A percentile compares a stretch with the other conserved stretches of the same genome.
These are phyloP conservation scores for Seira sanloemensis DNA, from an alignment of 2,888 invertebrate species.

Conservation along the genomic window DNA sequence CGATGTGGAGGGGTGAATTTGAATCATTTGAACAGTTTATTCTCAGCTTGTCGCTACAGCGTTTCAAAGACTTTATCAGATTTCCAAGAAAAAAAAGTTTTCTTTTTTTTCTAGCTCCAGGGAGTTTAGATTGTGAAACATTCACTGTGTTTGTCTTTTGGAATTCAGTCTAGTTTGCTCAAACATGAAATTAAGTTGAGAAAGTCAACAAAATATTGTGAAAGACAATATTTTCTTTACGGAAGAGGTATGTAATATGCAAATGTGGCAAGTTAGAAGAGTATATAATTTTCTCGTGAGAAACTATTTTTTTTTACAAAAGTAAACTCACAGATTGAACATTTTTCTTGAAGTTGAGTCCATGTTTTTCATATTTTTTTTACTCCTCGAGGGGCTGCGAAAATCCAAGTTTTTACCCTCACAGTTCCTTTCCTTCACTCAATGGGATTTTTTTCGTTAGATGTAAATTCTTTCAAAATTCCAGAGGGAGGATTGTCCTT, in stretches of 20 bases:
- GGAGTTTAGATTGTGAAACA: not conserved
- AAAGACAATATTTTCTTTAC: not conserved
- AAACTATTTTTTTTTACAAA: not conserved
- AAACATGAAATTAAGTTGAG: not conserved
- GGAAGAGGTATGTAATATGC: not conserved
- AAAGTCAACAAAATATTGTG: not conserved
- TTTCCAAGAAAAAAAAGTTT: not conserved
- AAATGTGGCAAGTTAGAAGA: not conserved
- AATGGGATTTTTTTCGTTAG: not conserved
- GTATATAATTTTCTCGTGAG: not conserved
- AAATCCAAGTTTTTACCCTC: not conserved
- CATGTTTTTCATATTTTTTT: not conserved
- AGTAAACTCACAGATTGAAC: not conserved
- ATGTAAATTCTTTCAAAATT: not conserved
- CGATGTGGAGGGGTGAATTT: conserved; percentile 49
- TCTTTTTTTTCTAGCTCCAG: not conserved
- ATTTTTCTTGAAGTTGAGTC: not conserved
- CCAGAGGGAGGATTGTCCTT: not conserved
- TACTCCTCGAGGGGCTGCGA: not conserved
- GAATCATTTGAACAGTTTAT: conserved; percentile 52
- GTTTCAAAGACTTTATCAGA: not conserved
- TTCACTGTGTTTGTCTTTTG: not conserved
- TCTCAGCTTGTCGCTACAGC: too few species aligned
- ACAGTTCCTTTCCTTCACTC: not conserved
- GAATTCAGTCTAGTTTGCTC: not conserved